Evolutionary conservation across 2,113 vertebrate species (phyloP).

Genomic region (Nothocercus julius): DNA sequence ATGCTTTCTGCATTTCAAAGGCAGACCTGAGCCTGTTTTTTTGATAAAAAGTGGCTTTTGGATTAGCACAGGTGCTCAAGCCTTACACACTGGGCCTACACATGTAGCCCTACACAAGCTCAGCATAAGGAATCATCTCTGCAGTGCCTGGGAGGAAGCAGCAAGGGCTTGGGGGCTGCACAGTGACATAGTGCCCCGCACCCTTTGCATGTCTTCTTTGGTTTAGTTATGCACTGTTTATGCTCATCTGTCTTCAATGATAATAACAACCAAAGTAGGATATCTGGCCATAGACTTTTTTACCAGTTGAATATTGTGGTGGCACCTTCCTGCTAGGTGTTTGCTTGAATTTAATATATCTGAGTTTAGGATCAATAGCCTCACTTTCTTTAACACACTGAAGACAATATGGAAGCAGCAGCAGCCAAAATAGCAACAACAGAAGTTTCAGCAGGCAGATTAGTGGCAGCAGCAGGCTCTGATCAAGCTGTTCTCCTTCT

Average conservation of each 20-base stretch:
- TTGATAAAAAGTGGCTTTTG: neutral
- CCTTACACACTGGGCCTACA: no score
- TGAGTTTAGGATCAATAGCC: neutral
- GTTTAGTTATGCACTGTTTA: neutral
- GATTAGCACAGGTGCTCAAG: neutral
- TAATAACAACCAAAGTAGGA: neutral
- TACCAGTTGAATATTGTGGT: neutral
- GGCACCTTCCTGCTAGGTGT: neutral
- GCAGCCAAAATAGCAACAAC: constrained; percentile 70
- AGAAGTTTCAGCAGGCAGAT: constrained; percentile 63
- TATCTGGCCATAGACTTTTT: neutral
- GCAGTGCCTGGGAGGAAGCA: neutral
- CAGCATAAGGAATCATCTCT: neutral
- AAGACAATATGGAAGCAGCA: constrained; percentile 47
- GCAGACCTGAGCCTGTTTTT: neutral
- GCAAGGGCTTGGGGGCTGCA: neutral
- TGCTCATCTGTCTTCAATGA: neutral
- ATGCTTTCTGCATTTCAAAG: neutral
- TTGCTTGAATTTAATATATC: neutral
- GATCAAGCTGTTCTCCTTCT: constrained; percentile 76
- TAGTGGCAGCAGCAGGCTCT: constrained; percentile 63
- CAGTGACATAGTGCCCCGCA: neutral
- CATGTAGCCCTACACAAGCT: neutral
- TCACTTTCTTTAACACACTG: neutral
- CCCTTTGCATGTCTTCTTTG: neutral